Percentiles rank a stretch among this genome's conserved stretches.
Conservation (phyloP, 2,888 invertebrate species). For the Sipha maydis region DNA sequence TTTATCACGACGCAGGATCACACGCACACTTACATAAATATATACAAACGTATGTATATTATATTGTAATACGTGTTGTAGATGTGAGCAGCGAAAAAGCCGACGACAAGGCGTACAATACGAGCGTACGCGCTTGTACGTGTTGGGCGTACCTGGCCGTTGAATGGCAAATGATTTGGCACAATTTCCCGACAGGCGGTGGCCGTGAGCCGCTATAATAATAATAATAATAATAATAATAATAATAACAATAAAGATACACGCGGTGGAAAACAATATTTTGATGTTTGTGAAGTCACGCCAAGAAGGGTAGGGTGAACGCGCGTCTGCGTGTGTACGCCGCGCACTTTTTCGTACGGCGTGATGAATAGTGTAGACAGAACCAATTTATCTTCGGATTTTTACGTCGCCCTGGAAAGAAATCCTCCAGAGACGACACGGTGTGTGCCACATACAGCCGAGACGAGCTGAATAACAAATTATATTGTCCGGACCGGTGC, state of each 20-base stretch:
- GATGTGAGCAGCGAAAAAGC: neutral
- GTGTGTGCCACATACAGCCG: neutral
- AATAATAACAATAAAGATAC: constrained; percentile 10
- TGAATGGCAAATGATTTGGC: constrained; percentile 58
- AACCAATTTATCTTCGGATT: constrained; percentile 62
- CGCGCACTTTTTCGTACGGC: neutral
- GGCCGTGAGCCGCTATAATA: neutral
- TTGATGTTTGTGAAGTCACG: constrained; percentile 61
- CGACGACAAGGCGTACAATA: constrained; percentile 34
- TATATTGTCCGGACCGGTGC: constrained; percentile 52
- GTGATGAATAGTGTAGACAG: constrained; percentile 62
- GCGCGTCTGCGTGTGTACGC: neutral
- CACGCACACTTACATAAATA: neutral
- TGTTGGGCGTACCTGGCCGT: too few species aligned
- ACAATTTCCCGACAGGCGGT: constrained; percentile 29
- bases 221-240: neutral
- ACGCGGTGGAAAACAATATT: constrained; percentile 55
- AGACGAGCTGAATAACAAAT: constrained; percentile 60
- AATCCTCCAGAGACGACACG: constrained; percentile 61
- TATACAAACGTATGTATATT: neutral
- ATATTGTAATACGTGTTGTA: neutral
- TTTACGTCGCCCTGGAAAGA: constrained; percentile 57
- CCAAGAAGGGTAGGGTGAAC: neutral
- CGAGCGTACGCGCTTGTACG: too few species aligned
- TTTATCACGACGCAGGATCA: constrained; percentile 37